Evolutionary conservation across 2,888 invertebrate species (phyloP).

Genomic region (Eristalinus sepulchralis): DNA sequence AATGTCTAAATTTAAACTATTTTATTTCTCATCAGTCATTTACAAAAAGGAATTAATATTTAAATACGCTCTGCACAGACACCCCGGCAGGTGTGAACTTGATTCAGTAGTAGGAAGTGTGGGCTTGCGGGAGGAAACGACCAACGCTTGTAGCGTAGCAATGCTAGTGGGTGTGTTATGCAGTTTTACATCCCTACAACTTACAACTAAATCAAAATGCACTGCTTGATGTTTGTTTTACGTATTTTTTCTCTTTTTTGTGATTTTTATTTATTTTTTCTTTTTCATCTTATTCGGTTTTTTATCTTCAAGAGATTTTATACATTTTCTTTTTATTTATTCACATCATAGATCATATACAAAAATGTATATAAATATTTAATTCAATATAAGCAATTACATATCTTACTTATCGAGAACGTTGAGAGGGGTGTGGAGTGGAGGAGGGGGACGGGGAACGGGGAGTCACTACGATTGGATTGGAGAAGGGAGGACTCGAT

Average conservation of each 20-base stretch:
- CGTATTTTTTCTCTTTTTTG: conserved; percentile 42
- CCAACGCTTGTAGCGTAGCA: neutral
- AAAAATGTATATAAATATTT: conserved; percentile 71
- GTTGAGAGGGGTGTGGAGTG: conserved; percentile 5
- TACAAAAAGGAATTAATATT: conserved; percentile 46
- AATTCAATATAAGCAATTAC: conserved; percentile 70
- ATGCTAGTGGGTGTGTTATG: neutral
- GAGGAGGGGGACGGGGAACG: neutral
- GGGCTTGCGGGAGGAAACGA: neutral
- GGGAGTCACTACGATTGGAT: conserved; percentile 27
- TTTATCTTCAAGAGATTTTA: conserved; percentile 41
- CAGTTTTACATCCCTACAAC: conserved; percentile 8
- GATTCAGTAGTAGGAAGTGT: conserved; percentile 7
- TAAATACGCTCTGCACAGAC: conserved; percentile 2
- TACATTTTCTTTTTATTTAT: conserved; percentile 49
- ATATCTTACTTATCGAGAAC: conserved; percentile 69
- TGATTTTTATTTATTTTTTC: conserved; percentile 27
- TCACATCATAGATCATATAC: conserved; percentile 71
- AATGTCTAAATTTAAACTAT: conserved; percentile 46
- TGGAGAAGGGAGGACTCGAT: conserved; percentile 21
- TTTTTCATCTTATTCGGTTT: conserved; percentile 40
- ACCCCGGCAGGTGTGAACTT: conserved; percentile 10
- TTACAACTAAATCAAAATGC: conserved; percentile 25
- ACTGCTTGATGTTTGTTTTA: conserved; percentile 23
- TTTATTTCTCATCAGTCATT: conserved; percentile 58